Conservation (phyloP, 2,797 vertebrate genomes). For the Squalus acanthias region DNA sequence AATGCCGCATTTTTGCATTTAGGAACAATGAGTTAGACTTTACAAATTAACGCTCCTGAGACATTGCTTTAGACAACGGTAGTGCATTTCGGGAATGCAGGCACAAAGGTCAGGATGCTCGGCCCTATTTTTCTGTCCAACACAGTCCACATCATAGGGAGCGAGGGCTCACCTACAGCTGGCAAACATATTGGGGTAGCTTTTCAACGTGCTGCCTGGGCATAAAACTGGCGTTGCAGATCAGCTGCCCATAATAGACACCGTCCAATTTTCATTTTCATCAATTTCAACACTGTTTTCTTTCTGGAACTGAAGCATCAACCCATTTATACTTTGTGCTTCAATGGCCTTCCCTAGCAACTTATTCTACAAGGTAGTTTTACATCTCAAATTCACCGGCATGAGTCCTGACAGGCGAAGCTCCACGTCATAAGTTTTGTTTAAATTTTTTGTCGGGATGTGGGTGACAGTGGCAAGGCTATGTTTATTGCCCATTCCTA, state of each 20-base stretch:
- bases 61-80: no score
- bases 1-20: background rate
- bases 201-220: background rate
- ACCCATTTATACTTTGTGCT: background rate
- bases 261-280: background rate
- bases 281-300: background rate
- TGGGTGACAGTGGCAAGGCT: background rate
- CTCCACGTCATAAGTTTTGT: background rate
- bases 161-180: background rate
- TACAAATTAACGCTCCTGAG: background rate
- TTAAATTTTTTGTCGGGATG: background rate
- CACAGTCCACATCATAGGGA: background rate
- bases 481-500: background rate
- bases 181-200: background rate
- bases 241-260: background rate
- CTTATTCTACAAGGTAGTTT: background rate
- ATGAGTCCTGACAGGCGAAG: background rate
- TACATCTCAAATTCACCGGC: background rate
- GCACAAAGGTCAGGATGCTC: background rate
- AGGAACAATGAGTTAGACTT: background rate
- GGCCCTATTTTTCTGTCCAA: background rate
- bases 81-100: background rate
- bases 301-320: background rate
- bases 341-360: background rate
- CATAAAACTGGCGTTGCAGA: background rate